These are phyloP conservation scores for Chauna torquata DNA, from an alignment of 2,113 vertebrate species.

Conservation along the genomic window DNA sequence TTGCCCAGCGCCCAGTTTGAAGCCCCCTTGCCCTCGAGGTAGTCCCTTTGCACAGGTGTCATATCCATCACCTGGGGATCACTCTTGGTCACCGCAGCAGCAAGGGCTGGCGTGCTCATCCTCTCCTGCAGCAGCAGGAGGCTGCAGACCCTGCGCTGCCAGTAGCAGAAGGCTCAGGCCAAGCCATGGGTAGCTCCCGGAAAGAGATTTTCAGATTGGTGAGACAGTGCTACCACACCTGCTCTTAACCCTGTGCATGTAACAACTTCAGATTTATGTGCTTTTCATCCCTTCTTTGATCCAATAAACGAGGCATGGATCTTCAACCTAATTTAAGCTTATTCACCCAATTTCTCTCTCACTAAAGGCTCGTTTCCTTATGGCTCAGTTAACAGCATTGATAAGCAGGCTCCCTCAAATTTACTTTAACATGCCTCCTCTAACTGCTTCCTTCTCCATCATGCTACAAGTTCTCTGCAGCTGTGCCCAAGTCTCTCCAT, in stretches of 20 bases:
- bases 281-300: neutral
- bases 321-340: neutral
- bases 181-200: neutral
- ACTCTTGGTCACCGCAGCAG: too few species aligned
- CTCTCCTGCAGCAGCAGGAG: neutral
- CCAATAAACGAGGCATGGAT: neutral
- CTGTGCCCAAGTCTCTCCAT: neutral
- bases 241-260: neutral
- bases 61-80: neutral
- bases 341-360: neutral
- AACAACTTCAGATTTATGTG: neutral
- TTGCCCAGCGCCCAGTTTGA: neutral
- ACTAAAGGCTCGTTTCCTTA: neutral
- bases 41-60: neutral
- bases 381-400: neutral
- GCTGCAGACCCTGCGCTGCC: rapidly evolving
- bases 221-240: rapidly evolving
- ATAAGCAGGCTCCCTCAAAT: neutral
- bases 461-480: neutral
- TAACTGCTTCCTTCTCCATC: neutral
- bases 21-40: rapidly evolving
- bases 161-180: neutral
- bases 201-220: neutral
- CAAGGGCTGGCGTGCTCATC: neutral
- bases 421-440: neutral